Evolutionary conservation across 1,140 invertebrate genomes (phyloP).

Genomic region (Zaprionus nigranus): DNA sequence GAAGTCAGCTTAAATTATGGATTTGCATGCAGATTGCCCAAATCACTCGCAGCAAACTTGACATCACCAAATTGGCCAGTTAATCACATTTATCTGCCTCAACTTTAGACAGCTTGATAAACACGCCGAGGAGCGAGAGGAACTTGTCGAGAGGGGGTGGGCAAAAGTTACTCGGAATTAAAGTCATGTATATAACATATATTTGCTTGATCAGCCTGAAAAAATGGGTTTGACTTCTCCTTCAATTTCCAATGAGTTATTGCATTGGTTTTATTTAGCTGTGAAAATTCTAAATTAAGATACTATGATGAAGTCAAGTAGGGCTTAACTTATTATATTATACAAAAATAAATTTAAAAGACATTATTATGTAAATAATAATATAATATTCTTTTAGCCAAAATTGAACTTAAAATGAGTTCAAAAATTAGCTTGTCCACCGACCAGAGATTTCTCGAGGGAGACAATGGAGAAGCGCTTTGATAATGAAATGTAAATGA

Average conservation of each 20-base stretch:
- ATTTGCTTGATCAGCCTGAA: too few relatives aligned
- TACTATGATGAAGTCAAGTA: too few relatives aligned
- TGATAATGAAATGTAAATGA: constrained; percentile 63
- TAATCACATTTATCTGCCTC: constrained; percentile 20
- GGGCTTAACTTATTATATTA: too few relatives aligned
- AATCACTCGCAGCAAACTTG: constrained; percentile 15
- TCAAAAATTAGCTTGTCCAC: constrained; percentile 1
- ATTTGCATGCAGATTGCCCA: constrained; percentile 27
- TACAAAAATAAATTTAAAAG: too few relatives aligned
- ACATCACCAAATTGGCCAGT: constrained; percentile 13
- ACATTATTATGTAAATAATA: too few relatives aligned
- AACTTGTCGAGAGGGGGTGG: neutral
- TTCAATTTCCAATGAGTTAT: too few relatives aligned
- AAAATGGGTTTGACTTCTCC: too few relatives aligned
- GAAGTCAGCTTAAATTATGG: constrained; percentile 39
- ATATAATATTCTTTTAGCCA: too few relatives aligned
- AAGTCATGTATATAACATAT: too few relatives aligned
- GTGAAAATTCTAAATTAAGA: too few relatives aligned
- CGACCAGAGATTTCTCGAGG: neutral
- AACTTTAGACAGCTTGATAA: neutral
- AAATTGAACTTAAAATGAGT: neutral
- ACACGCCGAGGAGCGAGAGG: neutral
- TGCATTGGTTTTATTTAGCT: too few relatives aligned
- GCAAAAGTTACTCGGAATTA: neutral
- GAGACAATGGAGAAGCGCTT: constrained; percentile 31